Conservation (phyloP, 2,888 invertebrate genomes). For the Tanytarsus gracilentus region DNA sequence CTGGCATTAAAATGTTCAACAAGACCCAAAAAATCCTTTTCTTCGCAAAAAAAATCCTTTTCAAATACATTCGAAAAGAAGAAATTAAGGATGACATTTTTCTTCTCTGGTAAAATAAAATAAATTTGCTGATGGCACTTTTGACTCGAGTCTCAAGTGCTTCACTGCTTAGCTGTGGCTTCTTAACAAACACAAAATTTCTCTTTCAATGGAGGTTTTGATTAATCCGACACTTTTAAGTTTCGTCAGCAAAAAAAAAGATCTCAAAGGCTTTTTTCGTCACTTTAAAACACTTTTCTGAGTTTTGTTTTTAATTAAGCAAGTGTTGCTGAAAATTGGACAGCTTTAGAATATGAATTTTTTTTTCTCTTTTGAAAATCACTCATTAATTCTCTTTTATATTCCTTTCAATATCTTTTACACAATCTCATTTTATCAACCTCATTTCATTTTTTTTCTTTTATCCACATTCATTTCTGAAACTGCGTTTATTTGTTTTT, state of each 20-base stretch:
- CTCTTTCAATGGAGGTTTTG: background rate
- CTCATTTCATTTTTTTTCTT: background rate
- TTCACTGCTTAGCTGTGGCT: background rate
- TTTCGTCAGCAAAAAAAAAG: background rate
- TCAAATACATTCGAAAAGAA: too few species aligned
- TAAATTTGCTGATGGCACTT: conserved; percentile 4
- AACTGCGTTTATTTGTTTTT: background rate
- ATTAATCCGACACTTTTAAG: background rate
- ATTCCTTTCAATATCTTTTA: too few species aligned
- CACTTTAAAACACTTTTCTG: conserved; percentile 7
- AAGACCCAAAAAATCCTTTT: too few species aligned
- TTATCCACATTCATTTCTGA: background rate
- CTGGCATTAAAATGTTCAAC: too few species aligned
- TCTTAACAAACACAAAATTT: background rate
- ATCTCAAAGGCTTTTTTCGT: background rate
- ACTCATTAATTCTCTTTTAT: too few species aligned
- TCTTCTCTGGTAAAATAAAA: background rate
- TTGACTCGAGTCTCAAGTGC: conserved; percentile 1
- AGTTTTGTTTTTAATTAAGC: too few species aligned
- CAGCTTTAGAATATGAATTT: too few species aligned
- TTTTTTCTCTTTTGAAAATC: too few species aligned
- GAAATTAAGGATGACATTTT: too few species aligned
- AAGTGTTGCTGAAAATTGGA: too few species aligned
- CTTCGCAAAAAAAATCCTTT: too few species aligned
- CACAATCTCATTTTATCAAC: conserved; percentile 5